These are phyloP conservation scores for Bambusicola thoracicus DNA, from an alignment of 2,113 vertebrate genomes.

Conservation along the genomic window DNA sequence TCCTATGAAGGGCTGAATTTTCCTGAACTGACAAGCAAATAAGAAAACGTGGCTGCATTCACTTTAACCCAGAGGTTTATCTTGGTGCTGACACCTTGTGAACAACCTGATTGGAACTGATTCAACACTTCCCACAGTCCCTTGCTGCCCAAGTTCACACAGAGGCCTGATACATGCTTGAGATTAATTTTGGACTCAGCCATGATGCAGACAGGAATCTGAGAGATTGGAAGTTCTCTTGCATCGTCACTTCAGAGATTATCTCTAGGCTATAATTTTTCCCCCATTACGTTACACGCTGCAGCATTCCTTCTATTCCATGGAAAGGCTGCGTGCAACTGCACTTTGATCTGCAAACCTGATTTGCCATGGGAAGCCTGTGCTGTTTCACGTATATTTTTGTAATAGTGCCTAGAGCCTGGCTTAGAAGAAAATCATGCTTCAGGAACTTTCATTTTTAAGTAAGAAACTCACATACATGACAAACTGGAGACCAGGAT, in stretches of 20 bases:
- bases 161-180: neutral
- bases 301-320: neutral
- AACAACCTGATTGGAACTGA: neutral
- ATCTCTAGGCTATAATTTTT: neutral
- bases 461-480: neutral
- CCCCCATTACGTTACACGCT: neutral
- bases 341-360: neutral
- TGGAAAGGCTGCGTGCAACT: neutral
- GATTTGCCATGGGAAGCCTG: rapidly evolving
- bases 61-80: neutral
- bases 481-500: neutral
- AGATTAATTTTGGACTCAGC: neutral
- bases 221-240: neutral
- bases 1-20: neutral
- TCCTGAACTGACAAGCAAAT: neutral
- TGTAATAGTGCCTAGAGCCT: neutral
- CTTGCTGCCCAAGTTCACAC: neutral
- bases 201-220: neutral
- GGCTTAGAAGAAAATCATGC: neutral
- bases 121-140: rapidly evolving
- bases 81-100: neutral
- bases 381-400: neutral
- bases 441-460: neutral
- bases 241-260: neutral
- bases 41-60: neutral